Evolutionary conservation across 2,888 invertebrate genomes (phyloP).

Genomic region (Steinernema carpocapsae): DNA sequence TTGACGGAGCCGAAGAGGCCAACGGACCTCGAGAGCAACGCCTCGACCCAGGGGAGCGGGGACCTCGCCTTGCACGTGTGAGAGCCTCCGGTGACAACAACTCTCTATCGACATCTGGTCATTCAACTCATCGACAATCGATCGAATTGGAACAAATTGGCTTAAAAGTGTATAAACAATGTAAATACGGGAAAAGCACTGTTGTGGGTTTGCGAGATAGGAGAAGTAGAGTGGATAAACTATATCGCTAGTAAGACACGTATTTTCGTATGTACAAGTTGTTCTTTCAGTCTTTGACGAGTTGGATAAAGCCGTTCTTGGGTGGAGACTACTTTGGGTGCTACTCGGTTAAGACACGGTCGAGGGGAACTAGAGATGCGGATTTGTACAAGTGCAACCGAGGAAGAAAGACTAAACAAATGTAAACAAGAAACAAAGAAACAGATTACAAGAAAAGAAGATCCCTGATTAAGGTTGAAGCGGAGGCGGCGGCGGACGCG

Average conservation of each 20-base stretch:
- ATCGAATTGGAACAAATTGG: background rate
- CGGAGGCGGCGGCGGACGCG: background rate
- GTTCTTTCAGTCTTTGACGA: background rate
- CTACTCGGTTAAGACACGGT: background rate
- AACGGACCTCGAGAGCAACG: conserved; percentile 5
- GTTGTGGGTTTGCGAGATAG: conserved; percentile 1
- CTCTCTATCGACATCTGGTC: conserved; percentile 22
- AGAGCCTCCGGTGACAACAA: background rate
- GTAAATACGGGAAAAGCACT: conserved; percentile 23
- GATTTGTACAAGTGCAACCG: background rate
- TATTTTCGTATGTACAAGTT: conserved; percentile 30
- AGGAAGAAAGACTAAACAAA: conserved; percentile 25
- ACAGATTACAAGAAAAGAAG: background rate
- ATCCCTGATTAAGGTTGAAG: conserved; percentile 23
- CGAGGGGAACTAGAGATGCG: conserved; percentile 17
- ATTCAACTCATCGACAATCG: conserved; percentile 22
- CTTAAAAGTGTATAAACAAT: background rate
- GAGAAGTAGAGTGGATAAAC: background rate
- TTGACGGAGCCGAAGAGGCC: background rate
- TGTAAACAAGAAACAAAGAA: background rate
- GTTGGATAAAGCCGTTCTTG: conserved; percentile 10
- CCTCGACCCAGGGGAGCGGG: background rate
- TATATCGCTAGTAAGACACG: conserved; percentile 22
- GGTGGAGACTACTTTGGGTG: background rate
- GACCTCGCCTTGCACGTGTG: background rate